phyloP scores from a whole-genome alignment of 1,140 invertebrate genomes.

The Bursaphelenchus mucronatus region DNA sequence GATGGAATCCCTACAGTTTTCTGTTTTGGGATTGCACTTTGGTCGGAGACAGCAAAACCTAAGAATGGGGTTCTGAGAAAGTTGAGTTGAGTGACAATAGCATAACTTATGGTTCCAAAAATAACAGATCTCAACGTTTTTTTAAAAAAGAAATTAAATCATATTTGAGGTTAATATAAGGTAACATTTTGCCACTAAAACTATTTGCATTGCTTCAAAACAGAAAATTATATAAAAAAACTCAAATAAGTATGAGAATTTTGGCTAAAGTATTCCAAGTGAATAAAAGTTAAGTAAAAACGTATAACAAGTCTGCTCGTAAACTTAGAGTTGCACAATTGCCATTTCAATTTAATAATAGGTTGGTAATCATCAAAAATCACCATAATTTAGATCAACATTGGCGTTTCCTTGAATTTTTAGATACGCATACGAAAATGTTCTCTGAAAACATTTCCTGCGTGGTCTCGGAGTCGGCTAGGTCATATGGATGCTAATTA shows the following conservation, averaged over 20 bases:
- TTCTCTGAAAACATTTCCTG: conserved; percentile 3
- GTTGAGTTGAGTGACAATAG: too few species aligned
- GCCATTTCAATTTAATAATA: not conserved
- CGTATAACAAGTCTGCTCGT: not conserved
- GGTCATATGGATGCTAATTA: not conserved
- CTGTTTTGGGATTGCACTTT: too few species aligned
- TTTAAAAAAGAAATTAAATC: too few species aligned
- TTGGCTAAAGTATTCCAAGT: not conserved
- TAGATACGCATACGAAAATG: conserved; percentile 6
- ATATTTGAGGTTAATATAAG: too few species aligned
- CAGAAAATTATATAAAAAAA: not conserved
- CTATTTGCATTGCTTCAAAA: not conserved
- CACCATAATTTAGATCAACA: not conserved
- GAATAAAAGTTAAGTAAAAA: not conserved
- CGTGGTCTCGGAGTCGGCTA: not conserved
- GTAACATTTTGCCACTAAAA: too few species aligned
- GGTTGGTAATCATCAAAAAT: not conserved
- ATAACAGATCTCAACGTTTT: too few species aligned
- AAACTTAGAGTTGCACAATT: not conserved
- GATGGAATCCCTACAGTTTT: too few species aligned
- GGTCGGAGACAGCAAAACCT: too few species aligned
- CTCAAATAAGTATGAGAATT: not conserved
- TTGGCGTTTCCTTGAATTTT: conserved; percentile 5
- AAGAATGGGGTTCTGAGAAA: too few species aligned
- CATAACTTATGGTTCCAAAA: too few species aligned